Percentiles rank a stretch among this genome's conserved stretches.
Evolutionary conservation across 1,140 invertebrate genomes (phyloP).

Genomic region (Paraescarpia echinospica): DNA sequence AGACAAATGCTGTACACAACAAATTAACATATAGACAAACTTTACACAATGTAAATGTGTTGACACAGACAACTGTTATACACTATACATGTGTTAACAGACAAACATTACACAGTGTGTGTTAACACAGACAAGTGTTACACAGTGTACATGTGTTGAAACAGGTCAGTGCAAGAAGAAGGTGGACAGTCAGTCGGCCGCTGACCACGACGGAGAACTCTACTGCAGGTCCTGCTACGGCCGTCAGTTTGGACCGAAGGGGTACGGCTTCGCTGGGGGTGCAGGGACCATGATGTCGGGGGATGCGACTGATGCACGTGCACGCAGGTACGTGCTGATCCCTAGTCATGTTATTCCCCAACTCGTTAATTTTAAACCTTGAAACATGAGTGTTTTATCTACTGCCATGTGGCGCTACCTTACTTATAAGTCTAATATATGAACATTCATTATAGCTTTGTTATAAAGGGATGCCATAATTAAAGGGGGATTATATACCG

Average conservation of each 20-base stretch:
- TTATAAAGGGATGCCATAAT: no score
- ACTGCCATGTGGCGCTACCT: no score
- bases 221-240: conserved; percentile 93
- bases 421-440: no score
- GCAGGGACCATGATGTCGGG: conserved; percentile 9
- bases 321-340: neutral
- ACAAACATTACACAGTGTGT: no score
- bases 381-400: neutral
- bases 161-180: conserved; percentile 79
- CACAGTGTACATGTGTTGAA: conserved; percentile 13
- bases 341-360: neutral
- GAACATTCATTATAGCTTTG: no score
- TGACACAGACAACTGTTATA: no score
- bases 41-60: no score
- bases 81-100: no score
- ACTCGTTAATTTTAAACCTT: neutral
- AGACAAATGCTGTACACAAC: no score
- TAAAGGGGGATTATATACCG: no score
- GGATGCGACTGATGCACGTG: conserved; percentile 67
- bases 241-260: conserved; percentile 88
- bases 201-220: conserved; percentile 91
- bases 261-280: conserved; percentile 87
- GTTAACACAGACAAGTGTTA: neutral
- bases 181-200: conserved; percentile 89
- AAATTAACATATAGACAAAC: no score